phyloP scores from a whole-genome alignment of 2,797 vertebrate species.

The Gobionotothen gibberifrons region DNA sequence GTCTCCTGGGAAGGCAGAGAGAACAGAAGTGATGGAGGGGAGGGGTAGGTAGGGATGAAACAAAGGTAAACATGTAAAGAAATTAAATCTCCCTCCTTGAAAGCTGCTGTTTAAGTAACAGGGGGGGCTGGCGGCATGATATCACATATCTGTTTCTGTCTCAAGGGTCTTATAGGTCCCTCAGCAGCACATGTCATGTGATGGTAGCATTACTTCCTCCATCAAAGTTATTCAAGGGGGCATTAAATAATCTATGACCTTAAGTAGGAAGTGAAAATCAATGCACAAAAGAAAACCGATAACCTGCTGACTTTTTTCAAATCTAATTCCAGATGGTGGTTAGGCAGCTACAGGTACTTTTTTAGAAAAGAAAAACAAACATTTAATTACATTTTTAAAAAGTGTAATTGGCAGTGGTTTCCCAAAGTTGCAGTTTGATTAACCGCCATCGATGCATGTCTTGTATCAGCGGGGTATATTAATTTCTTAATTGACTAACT shows the following conservation, averaged over 20 bases:
- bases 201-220: conserved; percentile 22
- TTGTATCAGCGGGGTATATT: neutral
- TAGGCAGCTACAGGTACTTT: conserved; percentile 9
- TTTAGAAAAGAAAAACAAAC: conserved; percentile 13
- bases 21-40: conserved; percentile 46
- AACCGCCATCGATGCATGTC: neutral
- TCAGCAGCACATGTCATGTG: conserved; percentile 31
- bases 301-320: neutral
- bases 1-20: conserved; percentile 69
- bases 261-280: conserved; percentile 13
- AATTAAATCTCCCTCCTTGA: conserved; percentile 69
- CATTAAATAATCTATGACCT: conserved; percentile 42
- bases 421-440: conserved; percentile 16
- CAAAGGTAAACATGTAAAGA: conserved; percentile 71
- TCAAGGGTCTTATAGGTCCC: conserved; percentile 32
- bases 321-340: conserved; percentile 22
- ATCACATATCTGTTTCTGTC: conserved; percentile 49
- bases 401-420: conserved; percentile 11
- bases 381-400: neutral
- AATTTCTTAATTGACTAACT: neutral
- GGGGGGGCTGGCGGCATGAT: conserved; percentile 34
- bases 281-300: conserved; percentile 3
- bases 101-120: conserved; percentile 47
- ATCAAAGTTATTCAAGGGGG: conserved; percentile 27
- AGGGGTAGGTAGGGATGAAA: conserved; percentile 47